Percentiles rank a stretch among this genome's conserved stretches.
phyloP scores from a whole-genome alignment of 2,888 invertebrate genomes.

The Nebria brevicollis region DNA sequence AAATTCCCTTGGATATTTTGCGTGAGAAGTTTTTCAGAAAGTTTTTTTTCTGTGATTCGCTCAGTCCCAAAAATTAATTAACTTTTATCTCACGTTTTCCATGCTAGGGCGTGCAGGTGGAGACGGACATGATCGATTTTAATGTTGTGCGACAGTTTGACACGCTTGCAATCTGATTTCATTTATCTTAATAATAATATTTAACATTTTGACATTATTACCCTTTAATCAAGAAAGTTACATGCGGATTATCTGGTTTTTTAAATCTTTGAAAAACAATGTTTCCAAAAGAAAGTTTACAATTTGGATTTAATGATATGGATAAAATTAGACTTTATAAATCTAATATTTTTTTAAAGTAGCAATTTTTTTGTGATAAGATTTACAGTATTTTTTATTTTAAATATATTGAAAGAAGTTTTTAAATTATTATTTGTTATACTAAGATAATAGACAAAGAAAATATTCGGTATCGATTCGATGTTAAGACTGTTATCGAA shows the following conservation, averaged over 20 bases:
- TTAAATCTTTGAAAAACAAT: neutral
- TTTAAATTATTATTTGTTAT: too few relatives aligned
- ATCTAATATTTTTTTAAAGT: too few relatives aligned
- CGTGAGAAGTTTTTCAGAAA: conserved; percentile 11
- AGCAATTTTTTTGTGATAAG: too few relatives aligned
- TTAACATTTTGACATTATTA: conserved; percentile 31
- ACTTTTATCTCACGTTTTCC: conserved; percentile 35
- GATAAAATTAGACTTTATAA: too few relatives aligned
- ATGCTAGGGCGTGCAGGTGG: conserved; percentile 17
- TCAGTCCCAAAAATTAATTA: conserved; percentile 37
- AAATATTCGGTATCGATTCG: too few relatives aligned
- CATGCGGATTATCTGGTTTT: neutral
- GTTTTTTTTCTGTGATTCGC: neutral
- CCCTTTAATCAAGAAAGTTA: neutral
- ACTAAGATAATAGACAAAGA: too few relatives aligned
- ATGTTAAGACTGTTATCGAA: too few relatives aligned
- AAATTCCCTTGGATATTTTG: conserved; percentile 5
- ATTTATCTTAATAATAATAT: conserved; percentile 33
- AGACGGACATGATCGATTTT: conserved; percentile 18
- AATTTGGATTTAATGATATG: too few relatives aligned
- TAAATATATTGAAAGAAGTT: too few relatives aligned
- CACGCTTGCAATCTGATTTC: conserved; percentile 15
- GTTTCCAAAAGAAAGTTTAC: too few relatives aligned
- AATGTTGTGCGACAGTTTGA: conserved; percentile 29
- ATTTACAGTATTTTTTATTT: too few relatives aligned